Evolutionary conservation across 1,140 invertebrate species (phyloP), one percentile per base, ranked within the genome.

Genomic region (Aphelinus certus): DNA sequence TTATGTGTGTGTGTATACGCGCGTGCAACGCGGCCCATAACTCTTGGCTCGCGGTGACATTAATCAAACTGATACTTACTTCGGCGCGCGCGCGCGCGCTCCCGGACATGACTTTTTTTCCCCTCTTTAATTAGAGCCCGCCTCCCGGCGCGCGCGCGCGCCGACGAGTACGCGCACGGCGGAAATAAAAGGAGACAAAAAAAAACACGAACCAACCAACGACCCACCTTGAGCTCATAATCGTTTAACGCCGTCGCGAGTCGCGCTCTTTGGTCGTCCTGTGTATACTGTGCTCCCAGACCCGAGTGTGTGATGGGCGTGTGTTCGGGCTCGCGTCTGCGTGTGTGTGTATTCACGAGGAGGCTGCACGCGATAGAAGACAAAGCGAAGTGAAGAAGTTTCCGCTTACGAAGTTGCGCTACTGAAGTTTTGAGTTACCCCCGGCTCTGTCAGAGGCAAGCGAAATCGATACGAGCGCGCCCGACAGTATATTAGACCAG

Each of bases 41-140:
- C 47, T 66, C 55, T 57, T 78, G 76, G 42, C 47, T 73, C 78
- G 77, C 73, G 78, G 62, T 77, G 80, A 79, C 79, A 78, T 78
- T 77, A 78, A 82, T 81, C 80, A 80, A 80, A 80, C 80, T 79
- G 78, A 82, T 79, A 78, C 81, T 79, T 80, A 26, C 26, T 26
- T 26, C 49, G 51, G 26, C 2, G 2, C 3, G n/a, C 5, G 49
- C 5, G 49, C 7, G n/a, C 3, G 42, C 26, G 26, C 4, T 9
- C 49, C 49, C 26, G 7, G 60, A 47, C 61, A 7, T 7, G 60
- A 7, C 42, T 62, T 70, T 82, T 80, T 81, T 78, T 76, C 73
- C 26, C 79, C 78, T 26, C 77, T 79, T 82, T 82, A 82, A 82
- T 82, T 82, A 82, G 76, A 79, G 79, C 79, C 77, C 78, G 74